Percentiles rank a stretch among this genome's conserved stretches.
Evolutionary conservation across 2,888 invertebrate genomes (phyloP).

Genomic region (Gastracanthus pulcherrimus): DNA sequence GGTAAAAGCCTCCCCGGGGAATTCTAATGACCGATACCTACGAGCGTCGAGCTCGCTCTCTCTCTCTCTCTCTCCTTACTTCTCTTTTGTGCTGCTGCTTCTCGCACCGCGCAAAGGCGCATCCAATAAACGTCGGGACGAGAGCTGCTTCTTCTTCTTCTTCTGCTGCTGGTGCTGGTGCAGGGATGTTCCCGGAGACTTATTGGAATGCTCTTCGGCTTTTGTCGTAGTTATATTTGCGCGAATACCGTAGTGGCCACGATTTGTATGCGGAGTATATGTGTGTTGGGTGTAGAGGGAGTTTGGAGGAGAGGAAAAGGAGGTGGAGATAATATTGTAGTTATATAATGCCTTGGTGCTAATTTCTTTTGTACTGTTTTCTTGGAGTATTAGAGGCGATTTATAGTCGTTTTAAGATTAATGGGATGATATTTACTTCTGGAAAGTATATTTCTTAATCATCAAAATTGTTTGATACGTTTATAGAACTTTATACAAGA

Average conservation of each 20-base stretch:
- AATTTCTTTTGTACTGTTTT: too few relatives aligned
- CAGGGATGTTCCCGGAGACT: conserved; percentile 5
- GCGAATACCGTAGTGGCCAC: too few relatives aligned
- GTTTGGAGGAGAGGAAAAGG: too few relatives aligned
- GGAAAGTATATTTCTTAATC: too few relatives aligned
- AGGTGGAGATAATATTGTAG: too few relatives aligned
- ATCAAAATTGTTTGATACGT: too few relatives aligned
- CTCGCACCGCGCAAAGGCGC: conserved; percentile 26
- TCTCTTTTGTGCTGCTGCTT: background rate
- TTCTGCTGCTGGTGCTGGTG: background rate
- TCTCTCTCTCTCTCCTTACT: conserved; percentile 16
- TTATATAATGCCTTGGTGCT: too few relatives aligned
- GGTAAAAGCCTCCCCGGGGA: conserved; percentile 67
- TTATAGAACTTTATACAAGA: too few relatives aligned
- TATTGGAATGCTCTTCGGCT: conserved; percentile 39
- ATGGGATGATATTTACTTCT: too few relatives aligned
- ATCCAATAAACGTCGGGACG: conserved; percentile 47
- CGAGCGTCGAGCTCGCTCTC: conserved; percentile 11
- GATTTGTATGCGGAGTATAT: background rate
- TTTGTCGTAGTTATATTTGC: conserved; percentile 1
- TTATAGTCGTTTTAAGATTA: too few relatives aligned
- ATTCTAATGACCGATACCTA: conserved; percentile 69
- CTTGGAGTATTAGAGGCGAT: too few relatives aligned
- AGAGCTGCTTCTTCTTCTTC: background rate
- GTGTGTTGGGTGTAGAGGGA: too few relatives aligned